Evolutionary conservation across 2,888 invertebrate genomes (phyloP).

Genomic region (Melanostoma scalare): DNA sequence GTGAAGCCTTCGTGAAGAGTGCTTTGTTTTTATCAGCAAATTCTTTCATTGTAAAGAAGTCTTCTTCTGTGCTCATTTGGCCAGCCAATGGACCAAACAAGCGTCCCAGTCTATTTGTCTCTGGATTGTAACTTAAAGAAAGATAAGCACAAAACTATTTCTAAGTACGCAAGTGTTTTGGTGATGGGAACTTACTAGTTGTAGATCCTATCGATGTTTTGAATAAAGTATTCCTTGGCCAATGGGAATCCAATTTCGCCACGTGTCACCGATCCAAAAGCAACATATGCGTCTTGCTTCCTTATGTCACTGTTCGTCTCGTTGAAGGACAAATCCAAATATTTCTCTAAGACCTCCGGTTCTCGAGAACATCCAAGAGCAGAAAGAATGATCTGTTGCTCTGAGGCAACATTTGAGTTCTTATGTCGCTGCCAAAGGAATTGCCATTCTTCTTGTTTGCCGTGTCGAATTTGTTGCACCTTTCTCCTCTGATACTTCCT

Average conservation of each 20-base stretch:
- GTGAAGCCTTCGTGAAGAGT: slow-evolving; percentile 86
- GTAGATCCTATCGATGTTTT: slow-evolving; percentile 85
- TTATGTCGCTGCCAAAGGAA: slow-evolving; percentile 87
- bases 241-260: slow-evolving; percentile 87
- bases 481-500: too few species aligned
- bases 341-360: slow-evolving; percentile 82
- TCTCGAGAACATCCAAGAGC: slow-evolving; percentile 87
- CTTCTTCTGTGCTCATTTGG: slow-evolving; percentile 82
- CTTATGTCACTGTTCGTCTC: slow-evolving; percentile 85
- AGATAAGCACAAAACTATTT: not conserved
- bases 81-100: slow-evolving; percentile 82
- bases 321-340: slow-evolving; percentile 86
- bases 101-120: slow-evolving; percentile 82
- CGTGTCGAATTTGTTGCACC: slow-evolving; percentile 86
- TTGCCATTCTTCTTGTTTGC: slow-evolving; percentile 88
- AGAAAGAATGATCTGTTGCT: slow-evolving; percentile 85
- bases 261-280: slow-evolving; percentile 85
- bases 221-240: slow-evolving; percentile 88
- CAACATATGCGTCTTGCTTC: slow-evolving; percentile 86
- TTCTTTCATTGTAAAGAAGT: slow-evolving; percentile 81
- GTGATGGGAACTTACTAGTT: slow-evolving; percentile 85
- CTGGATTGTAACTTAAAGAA: slow-evolving; percentile 82
- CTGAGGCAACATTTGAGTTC: slow-evolving; percentile 86
- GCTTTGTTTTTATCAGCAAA: slow-evolving; percentile 84
- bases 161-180: not conserved